Percentiles rank a stretch among this genome's conserved stretches.
These are phyloP conservation scores for Sebastes taczanowskii DNA, from an alignment of 2,797 vertebrate species.

Conservation along the genomic window DNA sequence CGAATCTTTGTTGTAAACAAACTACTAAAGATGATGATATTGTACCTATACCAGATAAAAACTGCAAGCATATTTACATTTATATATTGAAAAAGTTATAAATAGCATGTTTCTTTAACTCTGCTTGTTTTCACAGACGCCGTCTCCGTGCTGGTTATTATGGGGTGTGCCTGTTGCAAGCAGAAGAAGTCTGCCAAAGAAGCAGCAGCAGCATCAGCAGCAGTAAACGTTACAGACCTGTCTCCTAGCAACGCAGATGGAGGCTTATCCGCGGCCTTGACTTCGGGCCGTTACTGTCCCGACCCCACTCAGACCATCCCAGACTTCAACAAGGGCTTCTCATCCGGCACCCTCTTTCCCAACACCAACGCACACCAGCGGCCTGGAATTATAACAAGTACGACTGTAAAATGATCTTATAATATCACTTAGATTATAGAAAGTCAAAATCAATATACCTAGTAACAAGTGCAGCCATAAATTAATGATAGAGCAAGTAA, in stretches of 20 bases:
- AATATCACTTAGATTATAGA: not conserved
- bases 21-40: not conserved
- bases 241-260: constrained; percentile 66
- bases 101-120: not conserved
- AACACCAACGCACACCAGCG: constrained; percentile 55
- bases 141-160: constrained; percentile 81
- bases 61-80: not conserved
- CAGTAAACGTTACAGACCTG: constrained; percentile 37
- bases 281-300: constrained; percentile 74
- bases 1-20: not conserved
- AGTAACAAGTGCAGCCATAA: not conserved
- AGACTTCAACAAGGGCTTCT: constrained; percentile 86
- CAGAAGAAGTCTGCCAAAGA: constrained; percentile 81
- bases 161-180: constrained; percentile 97
- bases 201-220: constrained; percentile 35
- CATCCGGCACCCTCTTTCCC: constrained; percentile 58
- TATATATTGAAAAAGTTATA: not conserved
- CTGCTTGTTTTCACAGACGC: constrained; percentile 53
- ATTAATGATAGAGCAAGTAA: not conserved
- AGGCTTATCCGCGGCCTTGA: constrained; percentile 61
- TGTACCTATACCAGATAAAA: not conserved
- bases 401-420: not conserved
- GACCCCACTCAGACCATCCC: constrained; percentile 81
- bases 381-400: constrained; percentile 71
- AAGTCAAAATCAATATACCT: not conserved